Conservation (phyloP, 2,797 vertebrate genomes). For the Bradypodion ventrale region DNA sequence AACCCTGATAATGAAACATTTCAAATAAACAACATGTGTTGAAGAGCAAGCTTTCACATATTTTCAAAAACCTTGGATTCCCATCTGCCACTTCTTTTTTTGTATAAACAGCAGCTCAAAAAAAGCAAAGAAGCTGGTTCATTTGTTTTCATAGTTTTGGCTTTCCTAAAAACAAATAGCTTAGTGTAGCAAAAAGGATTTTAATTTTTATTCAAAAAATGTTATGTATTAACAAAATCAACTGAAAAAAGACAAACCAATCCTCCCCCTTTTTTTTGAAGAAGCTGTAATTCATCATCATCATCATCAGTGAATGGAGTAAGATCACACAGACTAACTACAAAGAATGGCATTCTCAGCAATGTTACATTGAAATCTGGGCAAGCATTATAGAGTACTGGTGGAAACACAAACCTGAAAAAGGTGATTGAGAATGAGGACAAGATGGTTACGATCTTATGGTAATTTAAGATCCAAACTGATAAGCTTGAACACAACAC, state of each 20-base stretch:
- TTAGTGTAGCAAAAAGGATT: not conserved
- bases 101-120: not conserved
- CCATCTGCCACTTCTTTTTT: not conserved
- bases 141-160: conserved; percentile 17
- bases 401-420: too few species aligned
- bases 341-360: too few species aligned
- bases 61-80: not conserved
- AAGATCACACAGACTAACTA: too few species aligned
- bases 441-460: too few species aligned
- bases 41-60: not conserved
- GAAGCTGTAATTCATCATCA: too few species aligned
- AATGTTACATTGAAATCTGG: too few species aligned
- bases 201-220: conserved; percentile 16
- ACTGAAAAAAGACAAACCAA: not conserved
- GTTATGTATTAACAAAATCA: conserved; percentile 9
- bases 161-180: conserved; percentile 20
- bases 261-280: not conserved
- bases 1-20: conserved; percentile 18
- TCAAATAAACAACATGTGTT: conserved; percentile 38
- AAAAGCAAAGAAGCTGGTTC: conserved; percentile 34
- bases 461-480: too few species aligned
- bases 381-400: too few species aligned
- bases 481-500: too few species aligned
- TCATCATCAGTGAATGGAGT: too few species aligned
- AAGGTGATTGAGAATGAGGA: too few species aligned